phyloP scores from a whole-genome alignment of 2,888 invertebrate genomes.

The Cephus pulcher region DNA sequence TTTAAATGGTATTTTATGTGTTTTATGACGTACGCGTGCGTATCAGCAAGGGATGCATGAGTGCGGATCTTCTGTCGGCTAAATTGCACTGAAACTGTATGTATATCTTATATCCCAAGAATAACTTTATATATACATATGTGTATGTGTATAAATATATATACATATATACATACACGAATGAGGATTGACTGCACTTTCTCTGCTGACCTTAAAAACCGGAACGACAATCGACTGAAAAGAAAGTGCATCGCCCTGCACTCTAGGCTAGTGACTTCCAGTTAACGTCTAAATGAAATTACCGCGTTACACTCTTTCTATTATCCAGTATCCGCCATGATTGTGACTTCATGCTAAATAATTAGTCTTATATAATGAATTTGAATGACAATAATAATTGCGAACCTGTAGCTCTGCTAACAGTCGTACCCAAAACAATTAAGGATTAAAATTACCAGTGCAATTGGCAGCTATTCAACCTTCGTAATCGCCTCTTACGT shows the following conservation, averaged over 20 bases:
- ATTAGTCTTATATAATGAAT: not conserved
- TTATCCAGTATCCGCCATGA: not conserved
- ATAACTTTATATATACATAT: not conserved
- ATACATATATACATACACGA: not conserved
- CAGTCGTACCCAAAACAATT: not conserved
- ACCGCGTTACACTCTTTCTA: not conserved
- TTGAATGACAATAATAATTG: not conserved
- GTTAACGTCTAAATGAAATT: not conserved
- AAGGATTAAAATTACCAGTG: not conserved
- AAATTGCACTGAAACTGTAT: not conserved
- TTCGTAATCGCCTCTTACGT: not conserved
- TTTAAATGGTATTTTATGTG: not conserved
- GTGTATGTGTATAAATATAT: not conserved
- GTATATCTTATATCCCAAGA: not conserved
- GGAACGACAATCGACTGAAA: conserved; percentile 33
- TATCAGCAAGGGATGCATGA: not conserved
- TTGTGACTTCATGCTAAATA: not conserved
- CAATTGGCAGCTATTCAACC: not conserved
- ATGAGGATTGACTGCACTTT: conserved; percentile 38
- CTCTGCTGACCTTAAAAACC: conserved; percentile 54
- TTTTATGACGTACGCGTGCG: not conserved
- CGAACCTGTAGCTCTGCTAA: not conserved
- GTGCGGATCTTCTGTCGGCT: not conserved
- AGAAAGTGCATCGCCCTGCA: conserved; percentile 52
- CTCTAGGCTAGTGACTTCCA: conserved; percentile 7